phyloP scores from a whole-genome alignment of 2,888 invertebrate genomes.

The Diarsia dahlii region DNA sequence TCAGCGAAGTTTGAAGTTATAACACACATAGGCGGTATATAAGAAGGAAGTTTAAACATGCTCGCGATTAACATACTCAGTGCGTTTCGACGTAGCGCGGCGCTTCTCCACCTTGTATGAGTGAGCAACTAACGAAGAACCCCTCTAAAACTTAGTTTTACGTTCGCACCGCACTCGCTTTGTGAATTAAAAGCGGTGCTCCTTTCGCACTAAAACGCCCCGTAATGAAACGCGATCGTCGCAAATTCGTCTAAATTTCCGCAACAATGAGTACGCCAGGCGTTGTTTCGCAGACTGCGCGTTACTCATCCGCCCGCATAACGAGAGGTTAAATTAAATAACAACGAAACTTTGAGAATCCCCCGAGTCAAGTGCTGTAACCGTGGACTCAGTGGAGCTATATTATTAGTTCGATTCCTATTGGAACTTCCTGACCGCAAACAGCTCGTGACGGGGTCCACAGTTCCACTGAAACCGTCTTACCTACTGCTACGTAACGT shows the following conservation, averaged over 20 bases:
- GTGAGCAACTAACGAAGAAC: slow-evolving; percentile 87
- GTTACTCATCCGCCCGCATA: slow-evolving; percentile 84
- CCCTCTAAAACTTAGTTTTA: slow-evolving; percentile 85
- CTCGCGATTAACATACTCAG: slow-evolving; percentile 72
- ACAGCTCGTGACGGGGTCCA: slow-evolving; percentile 75
- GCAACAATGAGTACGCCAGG: slow-evolving; percentile 84
- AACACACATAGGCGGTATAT: slow-evolving; percentile 53
- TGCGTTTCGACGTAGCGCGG: slow-evolving; percentile 64
- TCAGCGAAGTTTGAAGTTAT: slow-evolving; percentile 46
- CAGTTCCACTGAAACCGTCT: slow-evolving; percentile 54
- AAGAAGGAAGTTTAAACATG: slow-evolving; percentile 65
- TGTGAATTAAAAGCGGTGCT: slow-evolving; percentile 85
- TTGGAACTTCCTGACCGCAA: slow-evolving; percentile 83
- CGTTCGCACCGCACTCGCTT: slow-evolving; percentile 83
- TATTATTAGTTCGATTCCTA: slow-evolving; percentile 82
- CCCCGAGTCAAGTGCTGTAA: slow-evolving; percentile 69
- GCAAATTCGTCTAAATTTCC: slow-evolving; percentile 88
- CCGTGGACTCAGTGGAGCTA: slow-evolving; percentile 71
- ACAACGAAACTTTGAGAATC: slow-evolving; percentile 84
- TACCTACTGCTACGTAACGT: slow-evolving; percentile 26
- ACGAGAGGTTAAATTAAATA: slow-evolving; percentile 89
- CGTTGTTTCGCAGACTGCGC: slow-evolving; percentile 81
- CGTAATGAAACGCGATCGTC: slow-evolving; percentile 88
- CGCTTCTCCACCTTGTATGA: slow-evolving; percentile 77
- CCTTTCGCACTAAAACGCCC: slow-evolving; percentile 85